Evolutionary conservation across 2,113 vertebrate genomes (phyloP).

Genomic region (Sceloporus tristichus): DNA sequence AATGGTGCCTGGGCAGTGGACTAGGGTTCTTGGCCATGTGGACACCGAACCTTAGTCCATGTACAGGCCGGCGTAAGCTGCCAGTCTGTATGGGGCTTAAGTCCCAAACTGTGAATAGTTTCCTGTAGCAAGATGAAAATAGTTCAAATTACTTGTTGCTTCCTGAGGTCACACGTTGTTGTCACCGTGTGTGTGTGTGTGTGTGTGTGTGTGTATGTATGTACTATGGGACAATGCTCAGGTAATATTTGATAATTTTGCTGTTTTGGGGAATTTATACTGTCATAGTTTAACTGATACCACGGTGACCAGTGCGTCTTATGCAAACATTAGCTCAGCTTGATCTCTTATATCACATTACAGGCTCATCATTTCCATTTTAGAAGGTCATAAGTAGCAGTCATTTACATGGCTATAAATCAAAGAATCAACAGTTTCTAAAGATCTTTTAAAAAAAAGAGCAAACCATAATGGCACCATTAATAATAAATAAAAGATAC

Average conservation of each 20-base stretch:
- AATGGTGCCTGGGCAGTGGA: too few species aligned
- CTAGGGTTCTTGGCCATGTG: too few species aligned
- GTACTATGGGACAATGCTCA: neutral
- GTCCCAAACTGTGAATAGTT: too few species aligned
- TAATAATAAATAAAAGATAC: conserved; percentile 30
- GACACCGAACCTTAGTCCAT: too few species aligned
- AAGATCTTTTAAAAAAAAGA: conserved; percentile 32
- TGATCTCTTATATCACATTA: neutral
- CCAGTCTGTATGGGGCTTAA: too few species aligned
- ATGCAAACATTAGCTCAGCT: neutral
- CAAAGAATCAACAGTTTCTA: neutral
- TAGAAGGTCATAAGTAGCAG: neutral
- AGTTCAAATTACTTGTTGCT: too few species aligned
- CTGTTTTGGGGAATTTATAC: neutral
- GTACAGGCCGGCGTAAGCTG: too few species aligned
- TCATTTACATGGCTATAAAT: neutral
- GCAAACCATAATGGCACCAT: conserved; percentile 20
- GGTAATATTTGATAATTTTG: neutral
- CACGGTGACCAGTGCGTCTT: neutral
- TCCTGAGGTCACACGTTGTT: neutral
- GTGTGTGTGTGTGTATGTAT: neutral
- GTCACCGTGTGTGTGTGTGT: neutral
- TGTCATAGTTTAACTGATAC: neutral
- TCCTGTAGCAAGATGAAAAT: too few species aligned
- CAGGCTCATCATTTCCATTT: neutral